These are phyloP conservation scores for Amphiduros pacificus DNA, from an alignment of 2,888 invertebrate species.

Conservation along the genomic window DNA sequence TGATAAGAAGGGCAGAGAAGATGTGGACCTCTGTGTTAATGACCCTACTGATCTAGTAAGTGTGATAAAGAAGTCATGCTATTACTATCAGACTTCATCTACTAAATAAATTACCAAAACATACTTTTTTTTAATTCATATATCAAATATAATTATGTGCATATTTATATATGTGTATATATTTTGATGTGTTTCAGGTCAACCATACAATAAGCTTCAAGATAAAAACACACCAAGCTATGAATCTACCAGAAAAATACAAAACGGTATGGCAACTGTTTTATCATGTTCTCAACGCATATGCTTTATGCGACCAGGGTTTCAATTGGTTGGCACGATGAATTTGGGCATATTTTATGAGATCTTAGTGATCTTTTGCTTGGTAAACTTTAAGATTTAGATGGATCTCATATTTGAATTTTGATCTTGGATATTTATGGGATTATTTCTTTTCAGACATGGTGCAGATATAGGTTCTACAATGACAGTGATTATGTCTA, in stretches of 20 bases:
- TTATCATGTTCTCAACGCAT: neutral
- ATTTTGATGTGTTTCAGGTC: conserved; percentile 22
- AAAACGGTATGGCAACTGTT: conserved; percentile 22
- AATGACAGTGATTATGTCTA: conserved; percentile 16
- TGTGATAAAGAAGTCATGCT: neutral
- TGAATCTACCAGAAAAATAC: conserved; percentile 29
- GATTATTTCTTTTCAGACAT: conserved; percentile 24
- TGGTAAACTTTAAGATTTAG: too few relatives aligned
- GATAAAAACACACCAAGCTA: conserved; percentile 27
- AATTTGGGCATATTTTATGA: neutral
- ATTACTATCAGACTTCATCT: neutral
- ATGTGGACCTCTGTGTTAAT: conserved; percentile 27
- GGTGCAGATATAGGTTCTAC: conserved; percentile 32
- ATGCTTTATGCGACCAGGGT: neutral
- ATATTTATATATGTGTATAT: neutral
- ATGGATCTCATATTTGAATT: neutral
- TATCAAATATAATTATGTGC: neutral
- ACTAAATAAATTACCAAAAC: neutral
- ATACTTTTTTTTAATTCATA: neutral
- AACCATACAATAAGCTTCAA: conserved; percentile 27
- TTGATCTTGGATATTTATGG: neutral
- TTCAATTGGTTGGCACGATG: neutral
- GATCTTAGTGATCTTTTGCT: neutral
- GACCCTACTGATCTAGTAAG: conserved; percentile 33
- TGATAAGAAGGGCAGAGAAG: conserved; percentile 26